phyloP scores from a whole-genome alignment of 2,888 invertebrate species.

The Caenorhabditis afra region DNA sequence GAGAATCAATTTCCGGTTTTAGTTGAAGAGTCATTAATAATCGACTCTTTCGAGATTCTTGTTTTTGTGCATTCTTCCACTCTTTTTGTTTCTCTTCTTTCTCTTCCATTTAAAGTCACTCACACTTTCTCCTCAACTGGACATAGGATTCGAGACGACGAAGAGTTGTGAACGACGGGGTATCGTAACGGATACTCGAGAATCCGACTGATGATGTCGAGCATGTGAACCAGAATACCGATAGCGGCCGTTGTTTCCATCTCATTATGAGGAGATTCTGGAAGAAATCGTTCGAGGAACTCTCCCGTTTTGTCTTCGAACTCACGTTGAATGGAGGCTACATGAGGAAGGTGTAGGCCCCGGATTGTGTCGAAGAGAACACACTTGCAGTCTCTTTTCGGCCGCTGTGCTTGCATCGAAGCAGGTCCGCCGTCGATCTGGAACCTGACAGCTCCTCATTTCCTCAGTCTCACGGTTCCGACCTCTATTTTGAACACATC shows the following conservation, averaged over 20 bases:
- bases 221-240: constrained; percentile 90
- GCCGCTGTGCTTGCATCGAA: constrained; percentile 16
- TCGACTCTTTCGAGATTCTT: not conserved
- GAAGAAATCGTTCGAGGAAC: not conserved
- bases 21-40: not conserved
- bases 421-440: constrained; percentile 63
- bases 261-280: constrained; percentile 84
- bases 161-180: constrained; percentile 83
- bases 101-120: constrained; percentile 5
- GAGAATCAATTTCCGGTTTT: constrained; percentile 7
- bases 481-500: constrained; percentile 58
- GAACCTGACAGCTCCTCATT: not conserved
- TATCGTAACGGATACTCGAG: constrained; percentile 91
- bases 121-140: constrained; percentile 49
- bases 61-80: too few relatives aligned
- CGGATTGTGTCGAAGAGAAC: constrained; percentile 68
- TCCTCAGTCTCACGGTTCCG: not conserved
- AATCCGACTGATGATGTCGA: constrained; percentile 88
- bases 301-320: not conserved
- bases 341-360: constrained; percentile 70
- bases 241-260: constrained; percentile 89
- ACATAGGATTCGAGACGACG: constrained; percentile 26
- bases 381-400: constrained; percentile 46
- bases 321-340: constrained; percentile 57
- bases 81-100: not conserved